Base-by-base conservation (phyloP, 2,113 vertebrate species). In the Corydoras maculifer region DNA sequence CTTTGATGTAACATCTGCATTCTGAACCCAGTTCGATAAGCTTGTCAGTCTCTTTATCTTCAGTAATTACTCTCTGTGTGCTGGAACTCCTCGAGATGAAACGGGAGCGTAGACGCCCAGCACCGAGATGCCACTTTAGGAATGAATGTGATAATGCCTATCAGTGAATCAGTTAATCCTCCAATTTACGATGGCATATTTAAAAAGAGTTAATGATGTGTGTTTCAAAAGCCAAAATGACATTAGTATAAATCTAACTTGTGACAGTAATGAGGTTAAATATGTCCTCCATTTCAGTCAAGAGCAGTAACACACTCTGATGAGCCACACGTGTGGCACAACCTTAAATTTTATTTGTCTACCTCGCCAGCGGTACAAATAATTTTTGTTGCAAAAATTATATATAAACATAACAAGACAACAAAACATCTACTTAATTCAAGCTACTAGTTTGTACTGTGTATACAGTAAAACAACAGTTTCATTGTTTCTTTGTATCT, bases 121-220 rank as follows among this genome's bases (percentile, higher is more conserved):
- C 72, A 59, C 63, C 9, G 6, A 60, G 53, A 68, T 53, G 15
- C 53, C 60, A 62, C 69, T 60, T 29, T 32, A 54, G 60, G 43
- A 74, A 78, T 43, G 51, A 69, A 75, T 18, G 60, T 72, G 67
- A 78, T 72, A 68, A 75, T 4, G n/a, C 65, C 74, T 78, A 75
- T 78, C 77, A 78, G 68, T 60, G 13, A 69, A 78, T 78, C 77
- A 78, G 68, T 75, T 78, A 75, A 78, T 78, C 77, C 73, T 53
- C 12, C 31, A n/a, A n/a, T n/a, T 12, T 53, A 53, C 13, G 13
- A 12, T 53, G 51, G 10, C 51, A 10, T 53, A 14, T 53, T 14
- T 53, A 53, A 12, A 53, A 48, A 68, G 68, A 68, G 57, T 61
- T 50, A 8, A 50, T 57, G 48, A 53, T 58, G 54, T 60, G 55